These are phyloP conservation scores for Pseudonaja textilis DNA, from an alignment of 2,113 vertebrate genomes.

Conservation along the genomic window DNA sequence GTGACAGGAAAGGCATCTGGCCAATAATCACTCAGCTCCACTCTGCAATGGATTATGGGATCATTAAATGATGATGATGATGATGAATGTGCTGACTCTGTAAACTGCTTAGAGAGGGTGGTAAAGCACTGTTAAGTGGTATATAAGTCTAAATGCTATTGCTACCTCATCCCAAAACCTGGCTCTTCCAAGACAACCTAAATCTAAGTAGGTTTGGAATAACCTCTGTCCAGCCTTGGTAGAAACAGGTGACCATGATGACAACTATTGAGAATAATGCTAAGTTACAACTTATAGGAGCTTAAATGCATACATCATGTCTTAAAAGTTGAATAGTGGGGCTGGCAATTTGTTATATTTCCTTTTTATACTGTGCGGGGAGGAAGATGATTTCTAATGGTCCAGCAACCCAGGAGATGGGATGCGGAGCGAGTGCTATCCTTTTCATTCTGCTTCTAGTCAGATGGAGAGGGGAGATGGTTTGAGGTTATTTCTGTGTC, in stretches of 20 bases:
- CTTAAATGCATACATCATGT: not conserved
- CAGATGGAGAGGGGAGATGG: not conserved
- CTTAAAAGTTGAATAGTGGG: not conserved
- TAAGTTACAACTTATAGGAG: not conserved
- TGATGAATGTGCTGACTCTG: too few species aligned
- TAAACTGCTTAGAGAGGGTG: too few species aligned
- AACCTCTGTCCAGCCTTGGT: not conserved
- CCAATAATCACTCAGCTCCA: too few species aligned
- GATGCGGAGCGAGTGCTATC: not conserved
- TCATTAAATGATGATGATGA: too few species aligned
- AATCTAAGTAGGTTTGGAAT: not conserved
- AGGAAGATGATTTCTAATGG: not conserved
- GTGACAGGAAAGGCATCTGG: too few species aligned
- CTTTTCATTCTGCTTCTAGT: not conserved
- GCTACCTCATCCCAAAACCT: not conserved
- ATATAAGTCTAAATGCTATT: too few species aligned
- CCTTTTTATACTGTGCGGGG: not conserved
- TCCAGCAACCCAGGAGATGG: not conserved
- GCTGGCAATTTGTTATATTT: not conserved
- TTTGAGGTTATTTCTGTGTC: not conserved
- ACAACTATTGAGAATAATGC: not conserved
- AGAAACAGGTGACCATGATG: not conserved
- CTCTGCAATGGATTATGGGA: too few species aligned
- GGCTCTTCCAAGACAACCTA: not conserved
- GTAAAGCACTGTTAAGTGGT: too few species aligned